Percentiles rank a stretch among this genome's conserved stretches.
Evolutionary conservation across 1,140 invertebrate genomes (phyloP).

Genomic region (Chironomus tepperi): DNA sequence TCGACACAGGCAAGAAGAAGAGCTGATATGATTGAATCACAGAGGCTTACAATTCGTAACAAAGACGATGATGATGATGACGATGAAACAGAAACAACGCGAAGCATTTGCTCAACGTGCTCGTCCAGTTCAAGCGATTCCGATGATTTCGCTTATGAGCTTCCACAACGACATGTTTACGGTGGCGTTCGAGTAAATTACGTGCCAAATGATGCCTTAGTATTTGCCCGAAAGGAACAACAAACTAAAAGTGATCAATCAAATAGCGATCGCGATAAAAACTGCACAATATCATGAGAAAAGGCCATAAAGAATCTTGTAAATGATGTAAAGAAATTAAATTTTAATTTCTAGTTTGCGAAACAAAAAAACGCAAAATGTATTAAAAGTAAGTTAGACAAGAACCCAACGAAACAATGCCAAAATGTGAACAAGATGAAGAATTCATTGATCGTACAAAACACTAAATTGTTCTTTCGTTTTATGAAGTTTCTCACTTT

Average conservation of each 20-base stretch:
- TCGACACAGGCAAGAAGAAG: constrained; percentile 32
- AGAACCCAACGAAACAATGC: neutral
- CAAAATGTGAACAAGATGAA: constrained; percentile 3
- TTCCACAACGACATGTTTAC: constrained; percentile 70
- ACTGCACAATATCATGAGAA: constrained; percentile 21
- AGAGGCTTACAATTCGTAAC: constrained; percentile 23
- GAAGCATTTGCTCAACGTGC: constrained; percentile 75
- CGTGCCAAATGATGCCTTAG: constrained; percentile 78
- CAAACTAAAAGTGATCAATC: constrained; percentile 35
- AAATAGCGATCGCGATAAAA: constrained; percentile 1
- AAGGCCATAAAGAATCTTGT: constrained; percentile 7
- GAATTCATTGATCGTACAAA: constrained; percentile 5
- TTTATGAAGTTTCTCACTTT: neutral
- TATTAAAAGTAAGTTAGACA: too few species aligned
- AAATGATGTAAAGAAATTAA: constrained; percentile 17
- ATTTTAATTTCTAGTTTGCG: neutral
- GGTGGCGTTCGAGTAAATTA: constrained; percentile 80
- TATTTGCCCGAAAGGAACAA: constrained; percentile 61
- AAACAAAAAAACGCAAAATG: neutral
- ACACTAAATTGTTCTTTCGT: neutral
- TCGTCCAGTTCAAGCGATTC: constrained; percentile 64
- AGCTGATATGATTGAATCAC: constrained; percentile 28
- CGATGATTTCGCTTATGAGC: constrained; percentile 69
- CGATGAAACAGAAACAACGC: constrained; percentile 52
- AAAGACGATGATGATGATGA: constrained; percentile 13